Evolutionary conservation across 2,888 invertebrate genomes (phyloP).

Genomic region (Miltochrista miniata): DNA sequence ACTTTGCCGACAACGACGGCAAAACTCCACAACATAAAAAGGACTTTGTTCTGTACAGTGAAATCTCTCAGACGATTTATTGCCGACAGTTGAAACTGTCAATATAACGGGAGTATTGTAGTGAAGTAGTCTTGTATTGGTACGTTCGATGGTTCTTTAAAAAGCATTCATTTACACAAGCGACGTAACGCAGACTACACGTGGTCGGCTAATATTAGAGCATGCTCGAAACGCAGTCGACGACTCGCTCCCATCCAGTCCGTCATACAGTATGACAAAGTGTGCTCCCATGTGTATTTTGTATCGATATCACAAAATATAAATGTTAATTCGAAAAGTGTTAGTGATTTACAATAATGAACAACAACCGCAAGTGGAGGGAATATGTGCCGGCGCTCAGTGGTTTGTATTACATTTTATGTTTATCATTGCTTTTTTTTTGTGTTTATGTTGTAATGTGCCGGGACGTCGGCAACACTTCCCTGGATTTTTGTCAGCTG

Average conservation of each 20-base stretch:
- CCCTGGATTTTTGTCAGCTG: conserved; percentile 19
- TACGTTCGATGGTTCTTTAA: no score
- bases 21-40: no score
- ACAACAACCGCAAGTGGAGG: conserved; percentile 73
- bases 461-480: conserved; percentile 35
- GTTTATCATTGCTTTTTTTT: conserved; percentile 18
- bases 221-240: conserved; percentile 43
- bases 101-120: conserved; percentile 59
- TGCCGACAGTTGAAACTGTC: conserved; percentile 68
- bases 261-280: conserved; percentile 44
- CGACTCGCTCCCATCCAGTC: conserved; percentile 49
- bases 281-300: conserved; percentile 54
- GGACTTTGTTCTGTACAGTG: no score
- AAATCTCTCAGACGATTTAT: no score
- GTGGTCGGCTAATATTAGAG: conserved; percentile 73
- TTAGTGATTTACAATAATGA: conserved; percentile 64
- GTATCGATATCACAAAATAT: conserved; percentile 53
- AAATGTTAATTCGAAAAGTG: conserved; percentile 71
- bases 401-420: conserved; percentile 65
- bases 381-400: conserved; percentile 79
- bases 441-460: conserved; percentile 26
- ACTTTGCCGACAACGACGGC: conserved; percentile 14
- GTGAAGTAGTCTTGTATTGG: no score
- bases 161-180: conserved; percentile 63
- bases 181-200: conserved; percentile 70